Evolutionary conservation across 2,888 invertebrate genomes (phyloP), one percentile per base, ranked within the genome.

Genomic region (Bruchidius siliquastri): DNA sequence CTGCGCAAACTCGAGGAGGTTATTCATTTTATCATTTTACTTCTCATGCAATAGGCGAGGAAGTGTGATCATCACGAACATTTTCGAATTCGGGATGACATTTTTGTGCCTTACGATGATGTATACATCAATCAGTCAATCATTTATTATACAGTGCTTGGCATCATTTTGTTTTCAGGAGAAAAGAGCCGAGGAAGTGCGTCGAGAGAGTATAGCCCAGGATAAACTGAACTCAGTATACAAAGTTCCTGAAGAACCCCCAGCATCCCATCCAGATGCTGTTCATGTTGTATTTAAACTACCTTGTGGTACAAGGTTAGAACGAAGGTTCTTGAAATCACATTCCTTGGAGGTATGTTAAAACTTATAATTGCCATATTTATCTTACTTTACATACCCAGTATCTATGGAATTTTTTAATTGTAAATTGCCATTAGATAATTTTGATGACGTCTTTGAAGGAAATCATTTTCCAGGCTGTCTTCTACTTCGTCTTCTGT

Each of bases 401-500:
- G 30, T n/a, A n/a, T n/a, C n/a, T n/a, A n/a, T n/a, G n/a, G n/a
- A n/a, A n/a, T n/a, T n/a, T n/a, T n/a, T n/a, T n/a, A n/a, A n/a
- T n/a, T n/a, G n/a, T n/a, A n/a, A n/a, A n/a, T n/a, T n/a, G n/a
- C n/a, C n/a, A n/a, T n/a, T n/a, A n/a, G n/a, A n/a, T n/a, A n/a
- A n/a, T n/a, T n/a, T n/a, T n/a, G n/a, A n/a, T n/a, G n/a, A n/a
- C n/a, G n/a, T n/a, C n/a, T n/a, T n/a, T n/a, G n/a, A n/a, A n/a
- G n/a, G n/a, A n/a, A n/a, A n/a, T 2, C 72, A 78, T 79, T 76
- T 89, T 90, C 49, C 88, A 98, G 97, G 94, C 95, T 84, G 90
- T 99, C 77, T 97, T 96, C 87, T 94, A 96, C 87, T 98, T 94
- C 88, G 95, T 98, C 78, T 97, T 98, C 88, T 97, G 97, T 84